Conservation (phyloP, 2,888 invertebrate genomes). For the Drosophila suboccidentalis region DNA sequence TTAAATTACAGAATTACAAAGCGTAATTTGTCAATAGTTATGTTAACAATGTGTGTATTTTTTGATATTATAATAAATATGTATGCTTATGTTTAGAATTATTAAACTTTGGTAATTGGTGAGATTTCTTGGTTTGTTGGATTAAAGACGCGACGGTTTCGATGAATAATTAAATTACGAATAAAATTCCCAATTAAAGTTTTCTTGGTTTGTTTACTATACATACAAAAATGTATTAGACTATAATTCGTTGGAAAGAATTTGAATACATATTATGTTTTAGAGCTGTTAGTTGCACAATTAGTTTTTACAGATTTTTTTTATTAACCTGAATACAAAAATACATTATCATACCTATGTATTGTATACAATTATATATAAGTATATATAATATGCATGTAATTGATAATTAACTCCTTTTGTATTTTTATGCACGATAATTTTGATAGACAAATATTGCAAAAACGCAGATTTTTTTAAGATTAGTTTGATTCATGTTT, state of each 20-base stretch:
- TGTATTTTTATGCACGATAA: slow-evolving; percentile 39
- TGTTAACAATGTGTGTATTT: slow-evolving; percentile 13
- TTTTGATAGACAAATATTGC: slow-evolving; percentile 20
- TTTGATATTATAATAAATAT: slow-evolving; percentile 34
- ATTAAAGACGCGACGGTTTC: slow-evolving; percentile 46
- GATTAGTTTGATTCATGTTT: slow-evolving; percentile 30
- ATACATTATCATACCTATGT: slow-evolving; percentile 69
- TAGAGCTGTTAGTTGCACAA: slow-evolving; percentile 31
- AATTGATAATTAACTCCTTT: slow-evolving; percentile 61
- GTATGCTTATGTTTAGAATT: slow-evolving; percentile 21
- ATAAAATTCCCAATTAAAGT: slow-evolving; percentile 47
- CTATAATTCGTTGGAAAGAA: slow-evolving; percentile 46
- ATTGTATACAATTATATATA: slow-evolving; percentile 45
- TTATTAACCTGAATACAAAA: slow-evolving; percentile 76
- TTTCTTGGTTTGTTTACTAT: slow-evolving; percentile 37
- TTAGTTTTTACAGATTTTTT: slow-evolving; percentile 25
- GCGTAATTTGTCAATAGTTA: slow-evolving; percentile 40
- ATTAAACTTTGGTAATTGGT: slow-evolving; percentile 49
- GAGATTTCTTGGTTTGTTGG: slow-evolving; percentile 23
- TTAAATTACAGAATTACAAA: slow-evolving; percentile 48
- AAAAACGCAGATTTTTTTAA: slow-evolving; percentile 42
- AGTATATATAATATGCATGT: slow-evolving; percentile 59
- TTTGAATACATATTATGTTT: slow-evolving; percentile 50
- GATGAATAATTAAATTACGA: slow-evolving; percentile 43
- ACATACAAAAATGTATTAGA: slow-evolving; percentile 49